These are phyloP conservation scores for Microcebus lehilahytsara DNA, from an alignment of 2,113 vertebrate genomes.

Conservation along the genomic window DNA sequence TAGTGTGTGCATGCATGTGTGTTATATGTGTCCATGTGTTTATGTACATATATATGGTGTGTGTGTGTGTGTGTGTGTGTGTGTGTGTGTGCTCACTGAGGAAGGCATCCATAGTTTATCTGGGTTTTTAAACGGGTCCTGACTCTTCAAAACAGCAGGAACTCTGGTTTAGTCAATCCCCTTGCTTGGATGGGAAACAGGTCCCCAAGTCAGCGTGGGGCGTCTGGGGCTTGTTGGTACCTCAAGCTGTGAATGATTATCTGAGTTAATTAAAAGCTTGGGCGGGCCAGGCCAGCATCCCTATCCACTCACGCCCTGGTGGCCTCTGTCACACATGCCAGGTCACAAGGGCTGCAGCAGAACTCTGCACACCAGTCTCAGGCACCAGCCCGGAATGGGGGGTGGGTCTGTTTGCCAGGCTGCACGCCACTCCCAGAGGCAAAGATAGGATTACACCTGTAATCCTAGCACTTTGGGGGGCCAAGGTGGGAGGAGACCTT, in stretches of 20 bases:
- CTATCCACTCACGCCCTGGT: neutral
- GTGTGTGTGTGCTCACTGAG: neutral
- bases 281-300: neutral
- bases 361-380: neutral
- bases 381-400: neutral
- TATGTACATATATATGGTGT: neutral
- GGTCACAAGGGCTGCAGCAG: neutral
- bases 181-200: neutral
- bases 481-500: no score
- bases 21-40: neutral
- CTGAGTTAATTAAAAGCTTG: slow-evolving; percentile 52
- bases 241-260: slow-evolving; percentile 9
- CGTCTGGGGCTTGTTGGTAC: neutral
- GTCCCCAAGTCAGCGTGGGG: neutral
- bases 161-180: neutral
- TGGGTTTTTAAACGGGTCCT: neutral
- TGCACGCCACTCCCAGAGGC: neutral
- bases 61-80: neutral
- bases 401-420: neutral
- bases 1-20: no score
- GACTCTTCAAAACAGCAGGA: neutral
- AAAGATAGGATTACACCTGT: neutral
- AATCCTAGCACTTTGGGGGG: no score
- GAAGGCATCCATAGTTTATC: neutral
- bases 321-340: neutral